Evolutionary conservation across 37 sponge, comb jelly and placozoan genomes (phyloP), one percentile per base, ranked within the genome.

Genomic region (Halichondria panicea): DNA sequence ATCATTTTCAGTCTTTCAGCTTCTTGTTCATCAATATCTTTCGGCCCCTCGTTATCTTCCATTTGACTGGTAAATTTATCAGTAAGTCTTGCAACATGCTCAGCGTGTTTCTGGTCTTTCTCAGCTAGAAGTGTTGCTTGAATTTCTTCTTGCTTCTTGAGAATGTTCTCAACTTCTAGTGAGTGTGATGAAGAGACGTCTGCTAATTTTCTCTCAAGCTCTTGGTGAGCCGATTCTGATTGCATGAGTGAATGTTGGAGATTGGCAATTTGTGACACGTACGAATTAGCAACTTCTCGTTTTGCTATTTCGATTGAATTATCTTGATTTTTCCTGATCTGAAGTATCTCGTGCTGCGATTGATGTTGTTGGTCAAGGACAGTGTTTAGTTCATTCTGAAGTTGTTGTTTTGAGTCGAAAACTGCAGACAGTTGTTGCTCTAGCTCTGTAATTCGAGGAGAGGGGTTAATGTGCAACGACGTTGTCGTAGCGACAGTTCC

Each of bases 1-100:
- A 87, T 68, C 70, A 79, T 54, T 65, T 63, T 66, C 18, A 87
- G n/a, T 28, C 88, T 33, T 43, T 73, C 70, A 18, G 81, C 81
- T 46, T 87, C 87, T 35, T 34, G 61, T 41, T 89, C 84, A 62
- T 70, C 82, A 25, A 19, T 28, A 13, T 89, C 89, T 12, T 22
- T 25, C 18, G 52, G 38, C 2, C 53, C 65, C 1, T 11, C 42
- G 57, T 2, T 28, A 9, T 28, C 42, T 32, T 43, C 30, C n/a
- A 50, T 65, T 48, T 74, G 64, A 31, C 12, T 63, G 31, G 43
- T 44, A 52, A 86, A 52, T 50, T 86, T 68, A 2, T 50, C 40
- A 1, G 74, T 74, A 32, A 86, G 80, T 13, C 81, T 62, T 0
- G 43, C 43, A 66, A 86, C 57, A 32, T 86, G 75, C 4, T 53